Base-by-base conservation (phyloP, 2,113 vertebrate species). In the Chaetodon trifascialis region DNA sequence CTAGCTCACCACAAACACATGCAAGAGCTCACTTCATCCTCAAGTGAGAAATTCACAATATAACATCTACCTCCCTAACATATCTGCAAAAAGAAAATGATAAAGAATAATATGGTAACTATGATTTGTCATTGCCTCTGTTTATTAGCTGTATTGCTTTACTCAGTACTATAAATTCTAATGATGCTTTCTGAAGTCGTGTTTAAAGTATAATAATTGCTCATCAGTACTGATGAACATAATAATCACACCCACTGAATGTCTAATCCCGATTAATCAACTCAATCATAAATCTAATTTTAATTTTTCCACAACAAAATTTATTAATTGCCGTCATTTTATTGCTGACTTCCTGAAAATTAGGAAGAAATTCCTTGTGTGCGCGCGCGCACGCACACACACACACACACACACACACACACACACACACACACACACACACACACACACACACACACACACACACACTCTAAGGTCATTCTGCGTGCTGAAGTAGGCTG, bases 401-500 rank as follows among this genome's bases (percentile, higher is more conserved):
- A 51, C 54, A 60, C 40, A 82, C 59, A 69, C 23, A 62, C 15
- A 60, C 46, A 73, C 40, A 79, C 65, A 74, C 25, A 69, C 21
- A 52, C 34, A 73, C 59, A 44, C 44, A 80, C 56, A 51, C 54
- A 60, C 40, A 82, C 59, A 69, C 23, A 62, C 15, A 60, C 40
- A 73, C 59, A 44, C 44, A 80, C 56, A 51, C 54, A 60, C 40
- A 82, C 59, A 69, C 23, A 62, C 15, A 60, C 46, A 73, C 40
- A 79, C 65, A 74, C 25, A 69, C 21, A 52, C 34, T 21, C 3
- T 69, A 86, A 90, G 91, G 93, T 89, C 88, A 90, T 68, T 47
- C 65, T 78, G 30, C 80, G 38, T 84, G 87, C 88, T 89, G 87
- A 84, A 87, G 90, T 47, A 63, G 89, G 90, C 91, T 93, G 91